Base-by-base conservation (phyloP, 2,797 vertebrate species). In the Ispidina lecontei region DNA sequence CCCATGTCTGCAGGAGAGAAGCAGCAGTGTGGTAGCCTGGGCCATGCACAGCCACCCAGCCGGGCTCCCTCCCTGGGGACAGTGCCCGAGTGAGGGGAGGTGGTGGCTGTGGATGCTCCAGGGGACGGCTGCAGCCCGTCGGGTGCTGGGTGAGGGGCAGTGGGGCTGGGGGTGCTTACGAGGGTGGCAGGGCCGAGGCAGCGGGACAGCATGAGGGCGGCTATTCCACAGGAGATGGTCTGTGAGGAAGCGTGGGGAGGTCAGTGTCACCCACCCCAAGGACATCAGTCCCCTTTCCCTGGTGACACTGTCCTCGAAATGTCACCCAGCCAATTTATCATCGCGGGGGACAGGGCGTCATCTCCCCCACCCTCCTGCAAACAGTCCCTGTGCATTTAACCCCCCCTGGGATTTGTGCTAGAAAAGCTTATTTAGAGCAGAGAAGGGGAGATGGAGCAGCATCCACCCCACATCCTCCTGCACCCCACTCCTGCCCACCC, bases 201-300 rank as follows among this genome's bases (percentile, higher is more conserved):
- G 80, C 98, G 98, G 20, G 99, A 99, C 58, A 99, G 95, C 67
- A 98, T 95, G 43, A 99, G 98, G 55, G 98, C 98, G 3, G 97
- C 90, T 65, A 99, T 98, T 84, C 99, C 99, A 6, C 97, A 96
- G 77, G 95, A 77, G 91, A 98, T 95, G 63, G 93, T 97, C 98
- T 98, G 96, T 0, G 12, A 67, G 91, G 35, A 60, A 64, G 35
- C 7, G 3, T 3, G 0, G 44, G 8, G 58, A 25, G 58, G 14
- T 80, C 60, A 88, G 69, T 1, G 3, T 17, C 31, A 0, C 26
- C 49, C 1, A 1, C 47, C 37, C 19, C 10, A 1, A 49, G 13
- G 33, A 31, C 18, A 2, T 4, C 1, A 1, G 4, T 4, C 7
- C 21, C 56, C 23, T 26, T 8, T 41, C 56, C 62, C 37, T 14